Base-by-base conservation (phyloP, 2,888 invertebrate species). In the Dynastes maya region DNA sequence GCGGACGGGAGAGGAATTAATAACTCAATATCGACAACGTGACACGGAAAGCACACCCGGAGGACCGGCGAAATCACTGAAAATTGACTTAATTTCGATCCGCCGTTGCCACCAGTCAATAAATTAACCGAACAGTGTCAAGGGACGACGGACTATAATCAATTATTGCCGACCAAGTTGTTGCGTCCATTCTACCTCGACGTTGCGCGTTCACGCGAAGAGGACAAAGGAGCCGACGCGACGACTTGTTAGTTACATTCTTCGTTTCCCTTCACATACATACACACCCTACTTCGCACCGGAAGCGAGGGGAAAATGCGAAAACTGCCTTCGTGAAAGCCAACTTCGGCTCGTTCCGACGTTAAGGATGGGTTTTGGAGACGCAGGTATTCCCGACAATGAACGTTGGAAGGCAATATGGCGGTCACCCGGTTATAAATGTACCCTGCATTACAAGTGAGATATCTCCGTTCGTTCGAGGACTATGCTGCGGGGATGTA, bases 41-140 rank as follows among this genome's bases (percentile, higher is more conserved):
- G 67, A 67, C 67, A 67, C 16, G 67, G 45, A 45, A 67, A 67
- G 45, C 22, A 67, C 67, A 49, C 67, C 67, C 67, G n/a, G 45
- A 63, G 67, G 49, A 49, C 45, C 45, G 45, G n/a, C 45, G 45
- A 49, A 67, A 67, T 67, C 67, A 67, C 67, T 49, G 67, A 67
- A 67, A 67, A 67, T 67, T 67, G 67, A 67, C 67, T 67, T 67
- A 67, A 67, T 67, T 67, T 67, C 67, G 67, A 67, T 67, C 67
- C 45, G 45, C 13, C 45, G 67, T 45, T 32, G 49, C 49, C 67
- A 45, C 45, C 67, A 49, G 45, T 67, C 67, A 40, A 67, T 67
- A 67, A 67, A 67, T 67, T 67, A 67, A 67, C 67, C 45, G 67
- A 45, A 49, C 27, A 45, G 67, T 49, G 49, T 67, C 45, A 67